Percentiles rank a stretch among this genome's conserved stretches.
Conservation (phyloP, 1,140 invertebrate genomes). For the Nasonia vitripennis region DNA sequence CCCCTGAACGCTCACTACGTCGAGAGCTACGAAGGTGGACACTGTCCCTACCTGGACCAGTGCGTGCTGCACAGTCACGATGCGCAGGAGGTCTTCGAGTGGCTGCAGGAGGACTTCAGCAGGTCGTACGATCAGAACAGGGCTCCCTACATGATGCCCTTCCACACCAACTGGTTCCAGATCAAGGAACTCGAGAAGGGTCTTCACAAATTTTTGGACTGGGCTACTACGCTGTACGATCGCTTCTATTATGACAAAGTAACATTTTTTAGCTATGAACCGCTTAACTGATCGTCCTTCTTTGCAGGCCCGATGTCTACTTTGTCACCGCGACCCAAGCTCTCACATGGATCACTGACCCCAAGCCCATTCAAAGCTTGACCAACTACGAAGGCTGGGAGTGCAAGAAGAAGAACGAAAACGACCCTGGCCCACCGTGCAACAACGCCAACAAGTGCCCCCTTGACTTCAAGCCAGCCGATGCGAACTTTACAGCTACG, state of each 20-base stretch:
- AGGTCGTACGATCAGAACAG: constrained; percentile 90
- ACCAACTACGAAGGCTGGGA: constrained; percentile 87
- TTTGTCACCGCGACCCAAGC: constrained; percentile 94
- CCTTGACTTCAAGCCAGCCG: constrained; percentile 84
- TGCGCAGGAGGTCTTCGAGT: constrained; percentile 90
- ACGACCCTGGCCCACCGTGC: constrained; percentile 83
- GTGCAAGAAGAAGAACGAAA: constrained; percentile 85
- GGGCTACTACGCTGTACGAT: constrained; percentile 85
- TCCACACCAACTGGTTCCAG: constrained; percentile 97
- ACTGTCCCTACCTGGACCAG: constrained; percentile 94
- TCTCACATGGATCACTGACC: constrained; percentile 93
- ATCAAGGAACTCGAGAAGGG: constrained; percentile 90
- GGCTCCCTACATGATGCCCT: constrained; percentile 95
- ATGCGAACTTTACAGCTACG: constrained; percentile 85
- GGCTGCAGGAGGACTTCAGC: constrained; percentile 93
- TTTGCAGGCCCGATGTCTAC: constrained; percentile 87
- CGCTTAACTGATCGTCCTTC: constrained; percentile 4
- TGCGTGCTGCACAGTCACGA: constrained; percentile 94
- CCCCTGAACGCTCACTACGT: constrained; percentile 94
- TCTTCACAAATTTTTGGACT: constrained; percentile 90
- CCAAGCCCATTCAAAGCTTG: constrained; percentile 82
- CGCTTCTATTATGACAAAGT: constrained; percentile 47
- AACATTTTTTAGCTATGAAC: constrained; percentile 31
- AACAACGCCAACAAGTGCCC: constrained; percentile 90
- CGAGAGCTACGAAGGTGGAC: constrained; percentile 91